These are phyloP conservation scores for Tetrapedia diversipes DNA, from an alignment of 2,888 invertebrate genomes.

Conservation along the genomic window DNA sequence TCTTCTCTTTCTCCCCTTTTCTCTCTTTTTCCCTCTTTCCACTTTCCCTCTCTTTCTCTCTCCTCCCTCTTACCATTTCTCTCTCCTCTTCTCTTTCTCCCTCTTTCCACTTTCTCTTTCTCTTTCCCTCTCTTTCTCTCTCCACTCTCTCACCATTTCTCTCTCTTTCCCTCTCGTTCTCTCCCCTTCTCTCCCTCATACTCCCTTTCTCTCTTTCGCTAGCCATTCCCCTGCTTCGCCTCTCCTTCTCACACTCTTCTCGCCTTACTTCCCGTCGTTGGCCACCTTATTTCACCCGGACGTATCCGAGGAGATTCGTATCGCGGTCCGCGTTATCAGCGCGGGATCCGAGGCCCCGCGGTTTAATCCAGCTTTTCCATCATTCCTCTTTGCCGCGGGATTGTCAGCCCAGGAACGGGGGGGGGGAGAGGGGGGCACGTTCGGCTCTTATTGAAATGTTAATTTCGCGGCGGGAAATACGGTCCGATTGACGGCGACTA, in stretches of 20 bases:
- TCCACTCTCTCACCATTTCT: too few relatives aligned
- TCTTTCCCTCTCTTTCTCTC: too few relatives aligned
- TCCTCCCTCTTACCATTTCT: too few relatives aligned
- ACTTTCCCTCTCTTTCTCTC: too few relatives aligned
- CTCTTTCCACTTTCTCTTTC: too few relatives aligned
- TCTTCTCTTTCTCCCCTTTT: neutral
- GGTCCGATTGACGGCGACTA: slow-evolving; percentile 21
- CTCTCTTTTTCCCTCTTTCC: too few relatives aligned
- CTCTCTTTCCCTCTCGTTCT: neutral
- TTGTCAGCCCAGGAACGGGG: neutral
- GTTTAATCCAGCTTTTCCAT: slow-evolving; percentile 49
- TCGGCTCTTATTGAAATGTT: slow-evolving; percentile 49
- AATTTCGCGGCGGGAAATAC: slow-evolving; percentile 29
- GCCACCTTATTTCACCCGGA: slow-evolving; percentile 21
- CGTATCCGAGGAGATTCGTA: slow-evolving; percentile 39
- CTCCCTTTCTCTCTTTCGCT: neutral
- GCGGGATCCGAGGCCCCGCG: slow-evolving; percentile 24
- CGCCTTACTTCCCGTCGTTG: slow-evolving; percentile 3
- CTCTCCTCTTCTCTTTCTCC: too few relatives aligned
- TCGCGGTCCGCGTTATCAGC: slow-evolving; percentile 44
- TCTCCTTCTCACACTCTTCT: neutral
- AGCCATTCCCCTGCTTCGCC: neutral
- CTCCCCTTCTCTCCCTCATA: too few relatives aligned
- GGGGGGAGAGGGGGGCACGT: too few relatives aligned
- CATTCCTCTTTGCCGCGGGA: slow-evolving; percentile 32